Evolutionary conservation across 2,888 invertebrate species (phyloP), one percentile per base, ranked within the genome.

Genomic region (Tinea pellionella): DNA sequence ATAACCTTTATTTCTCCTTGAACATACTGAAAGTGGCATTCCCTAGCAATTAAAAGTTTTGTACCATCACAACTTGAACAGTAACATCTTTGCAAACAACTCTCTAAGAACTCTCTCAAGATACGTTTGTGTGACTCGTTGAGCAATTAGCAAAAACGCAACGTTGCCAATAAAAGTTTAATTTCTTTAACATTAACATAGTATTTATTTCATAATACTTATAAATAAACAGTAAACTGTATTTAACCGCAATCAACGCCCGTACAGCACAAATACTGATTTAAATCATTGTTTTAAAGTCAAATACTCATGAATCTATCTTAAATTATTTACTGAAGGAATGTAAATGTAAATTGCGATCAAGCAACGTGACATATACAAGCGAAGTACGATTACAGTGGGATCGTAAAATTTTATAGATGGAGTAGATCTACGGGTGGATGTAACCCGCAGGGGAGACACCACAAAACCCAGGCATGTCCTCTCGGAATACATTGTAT

Each of bases 331-430:
- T 6, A 37, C 37, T 9, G n/a, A 9, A 37, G 37, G 37, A 37
- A n/a, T n/a, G 37, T 2, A 47, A 47, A 47, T 47, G 47, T 47
- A 47, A 16, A 47, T 16, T 47, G 16, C 47, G 47, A 47, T 47
- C 47, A 47, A 47, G 47, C n/a, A 47, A 47, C 16, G 47, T 47
- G 47, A 47, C 47, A 47, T 47, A 16, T 47, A 16, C 47, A 55
- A n/a, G 24, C 55, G 29, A 1, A 6, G 55, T 55, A 24, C 24
- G 13, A 2, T 29, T 80, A 81, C 76, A 73, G 75, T 67, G 74
- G 68, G 76, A 69, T 80, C 83, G 73, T 85, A 84, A 85, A 85
- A 80, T 82, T 80, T 85, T 84, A 83, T 80, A 75, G 78, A 83
- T 80, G 74, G 78, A 57, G 69, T n/a, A 68, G 66, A 70, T 74